phyloP scores from a whole-genome alignment of 2,113 vertebrate genomes.

The Vulpes vulpes region DNA sequence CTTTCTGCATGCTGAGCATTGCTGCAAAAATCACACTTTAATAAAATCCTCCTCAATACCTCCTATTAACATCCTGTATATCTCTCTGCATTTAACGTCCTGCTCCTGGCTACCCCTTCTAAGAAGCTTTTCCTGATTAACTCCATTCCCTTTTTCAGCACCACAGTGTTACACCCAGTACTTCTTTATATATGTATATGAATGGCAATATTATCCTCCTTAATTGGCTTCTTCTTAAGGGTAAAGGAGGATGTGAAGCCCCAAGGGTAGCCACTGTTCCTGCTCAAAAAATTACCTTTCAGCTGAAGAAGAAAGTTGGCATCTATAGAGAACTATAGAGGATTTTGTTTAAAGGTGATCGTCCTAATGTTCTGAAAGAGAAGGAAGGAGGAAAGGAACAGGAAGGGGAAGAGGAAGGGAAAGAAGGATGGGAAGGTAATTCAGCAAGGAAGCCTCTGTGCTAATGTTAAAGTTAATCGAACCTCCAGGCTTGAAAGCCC shows the following conservation, averaged over 20 bases:
- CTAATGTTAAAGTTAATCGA: slow-evolving; percentile 49
- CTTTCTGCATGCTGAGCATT: not conserved
- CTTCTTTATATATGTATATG: not conserved
- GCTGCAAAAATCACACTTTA: not conserved
- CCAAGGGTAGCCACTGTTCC: not conserved
- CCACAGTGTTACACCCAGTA: not conserved
- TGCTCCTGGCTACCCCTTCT: not conserved
- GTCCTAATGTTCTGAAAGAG: not conserved
- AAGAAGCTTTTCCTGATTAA: not conserved
- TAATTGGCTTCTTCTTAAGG: not conserved
- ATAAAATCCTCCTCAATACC: not conserved
- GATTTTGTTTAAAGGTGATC: slow-evolving; percentile 8
- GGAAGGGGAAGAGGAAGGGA: not conserved
- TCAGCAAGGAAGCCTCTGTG: slow-evolving; percentile 17
- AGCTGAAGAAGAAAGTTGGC: not conserved
- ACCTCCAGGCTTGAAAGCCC: slow-evolving; percentile 9
- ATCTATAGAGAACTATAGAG: not conserved
- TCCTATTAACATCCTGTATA: not conserved
- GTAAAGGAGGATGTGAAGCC: not conserved
- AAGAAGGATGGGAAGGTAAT: not conserved
- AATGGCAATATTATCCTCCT: not conserved
- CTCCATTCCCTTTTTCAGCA: not conserved
- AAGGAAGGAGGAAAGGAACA: not conserved
- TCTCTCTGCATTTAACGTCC: not conserved
- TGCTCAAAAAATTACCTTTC: not conserved